These are phyloP conservation scores for Bombycilla garrulus DNA, from an alignment of 2,113 vertebrate genomes.

Conservation along the genomic window DNA sequence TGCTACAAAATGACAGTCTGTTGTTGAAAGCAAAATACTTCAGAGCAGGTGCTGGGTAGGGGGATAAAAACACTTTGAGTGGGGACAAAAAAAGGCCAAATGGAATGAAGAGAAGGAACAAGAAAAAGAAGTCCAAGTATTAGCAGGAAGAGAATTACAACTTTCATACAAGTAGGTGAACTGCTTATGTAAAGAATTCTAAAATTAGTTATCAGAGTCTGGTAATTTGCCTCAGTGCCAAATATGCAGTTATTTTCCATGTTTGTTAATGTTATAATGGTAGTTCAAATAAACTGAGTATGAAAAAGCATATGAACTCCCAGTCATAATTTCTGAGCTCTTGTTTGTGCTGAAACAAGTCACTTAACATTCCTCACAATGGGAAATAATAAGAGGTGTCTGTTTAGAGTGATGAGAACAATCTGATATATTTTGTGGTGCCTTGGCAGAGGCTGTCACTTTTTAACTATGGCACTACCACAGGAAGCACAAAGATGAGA, in stretches of 20 bases:
- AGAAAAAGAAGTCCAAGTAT: not conserved
- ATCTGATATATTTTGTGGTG: not conserved
- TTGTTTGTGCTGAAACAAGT: not conserved
- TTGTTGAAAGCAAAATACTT: slow-evolving; percentile 41
- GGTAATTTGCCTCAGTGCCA: not conserved
- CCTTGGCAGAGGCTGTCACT: not conserved
- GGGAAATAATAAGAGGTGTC: not conserved
- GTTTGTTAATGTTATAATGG: not conserved
- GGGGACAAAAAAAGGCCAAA: not conserved
- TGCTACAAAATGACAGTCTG: not conserved
- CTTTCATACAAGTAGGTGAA: not conserved
- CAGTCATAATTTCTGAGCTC: not conserved
- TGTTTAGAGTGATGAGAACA: not conserved
- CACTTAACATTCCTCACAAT: not conserved
- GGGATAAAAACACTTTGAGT: not conserved
- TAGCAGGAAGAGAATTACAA: not conserved
- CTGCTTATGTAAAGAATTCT: not conserved
- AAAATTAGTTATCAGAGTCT: not conserved
- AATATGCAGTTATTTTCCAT: not conserved
- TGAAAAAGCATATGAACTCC: not conserved
- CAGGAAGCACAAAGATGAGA: not conserved
- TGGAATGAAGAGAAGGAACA: not conserved
- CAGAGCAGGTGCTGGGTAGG: not conserved
- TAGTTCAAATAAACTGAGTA: not conserved
- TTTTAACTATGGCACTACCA: not conserved